phyloP scores from a whole-genome alignment of 2,797 vertebrate genomes.

The Microctenopoma steveboyesi region DNA sequence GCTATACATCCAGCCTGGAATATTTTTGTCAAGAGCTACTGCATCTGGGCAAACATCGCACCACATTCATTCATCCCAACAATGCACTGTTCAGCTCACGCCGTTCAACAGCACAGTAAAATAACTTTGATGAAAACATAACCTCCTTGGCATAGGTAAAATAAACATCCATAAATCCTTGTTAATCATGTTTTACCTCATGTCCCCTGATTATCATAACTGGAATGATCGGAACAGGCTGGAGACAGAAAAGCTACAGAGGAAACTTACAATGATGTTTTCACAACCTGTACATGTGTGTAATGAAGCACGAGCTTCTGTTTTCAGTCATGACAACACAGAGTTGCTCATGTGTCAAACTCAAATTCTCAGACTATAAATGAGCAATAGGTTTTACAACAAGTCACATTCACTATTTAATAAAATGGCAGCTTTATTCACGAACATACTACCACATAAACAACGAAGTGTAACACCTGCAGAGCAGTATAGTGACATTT shows the following conservation, averaged over 20 bases:
- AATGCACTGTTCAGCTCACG: conserved; percentile 2
- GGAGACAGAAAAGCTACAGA: conserved; percentile 35
- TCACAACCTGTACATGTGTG: conserved; percentile 11
- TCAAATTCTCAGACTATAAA: conserved; percentile 31
- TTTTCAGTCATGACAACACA: conserved; percentile 48
- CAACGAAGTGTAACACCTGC: conserved; percentile 49
- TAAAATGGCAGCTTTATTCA: conserved; percentile 58
- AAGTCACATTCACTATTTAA: conserved; percentile 55
- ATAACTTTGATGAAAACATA: conserved; percentile 7
- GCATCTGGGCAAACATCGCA: conserved; percentile 18
- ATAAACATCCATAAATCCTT: conserved; percentile 27
- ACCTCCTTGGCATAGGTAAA: conserved; percentile 33
- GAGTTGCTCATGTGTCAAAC: conserved; percentile 24
- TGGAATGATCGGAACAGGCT: conserved; percentile 64
- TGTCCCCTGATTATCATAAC: conserved; percentile 58
- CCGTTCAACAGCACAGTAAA: conserved; percentile 36
- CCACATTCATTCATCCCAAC: conserved; percentile 10
- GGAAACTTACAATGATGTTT: conserved; percentile 11
- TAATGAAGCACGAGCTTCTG: conserved; percentile 24
- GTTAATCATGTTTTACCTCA: conserved; percentile 20
- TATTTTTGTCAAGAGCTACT: conserved; percentile 9
- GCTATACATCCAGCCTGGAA: conserved; percentile 25
- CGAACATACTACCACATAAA: conserved; percentile 34
- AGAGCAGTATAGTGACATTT: conserved; percentile 36
- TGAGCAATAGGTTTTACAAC: conserved; percentile 46